Evolutionary conservation across 1,140 invertebrate genomes (phyloP).

Genomic region (Trachymyrmex septentrionalis): DNA sequence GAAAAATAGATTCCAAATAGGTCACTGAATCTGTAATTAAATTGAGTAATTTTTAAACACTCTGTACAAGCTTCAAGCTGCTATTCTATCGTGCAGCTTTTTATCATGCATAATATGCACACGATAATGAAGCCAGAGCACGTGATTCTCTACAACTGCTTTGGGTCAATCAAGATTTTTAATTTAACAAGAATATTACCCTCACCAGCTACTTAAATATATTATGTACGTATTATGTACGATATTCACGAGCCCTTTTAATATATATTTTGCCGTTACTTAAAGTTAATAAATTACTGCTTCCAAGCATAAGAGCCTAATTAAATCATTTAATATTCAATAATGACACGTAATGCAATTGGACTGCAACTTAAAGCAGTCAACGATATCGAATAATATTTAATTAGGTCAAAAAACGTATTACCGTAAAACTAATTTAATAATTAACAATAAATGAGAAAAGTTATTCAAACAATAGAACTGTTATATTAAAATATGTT

Average conservation of each 20-base stretch:
- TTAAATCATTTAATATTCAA: slow-evolving; percentile 18
- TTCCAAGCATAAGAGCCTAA: not conserved
- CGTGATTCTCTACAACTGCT: slow-evolving; percentile 6
- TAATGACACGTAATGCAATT: slow-evolving; percentile 20
- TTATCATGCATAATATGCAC: slow-evolving; percentile 8
- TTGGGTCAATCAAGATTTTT: slow-evolving; percentile 28
- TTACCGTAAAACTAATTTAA: not conserved
- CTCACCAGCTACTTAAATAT: slow-evolving; percentile 2
- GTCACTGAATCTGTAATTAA: not conserved
- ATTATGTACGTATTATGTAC: slow-evolving; percentile 7
- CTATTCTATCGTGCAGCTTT: not conserved
- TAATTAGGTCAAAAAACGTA: not conserved
- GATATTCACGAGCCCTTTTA: not conserved
- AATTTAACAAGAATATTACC: slow-evolving; percentile 37
- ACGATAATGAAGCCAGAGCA: slow-evolving; percentile 4
- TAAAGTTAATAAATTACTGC: slow-evolving; percentile 19
- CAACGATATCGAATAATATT: not conserved
- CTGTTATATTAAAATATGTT: not conserved
- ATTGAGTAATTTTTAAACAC: not conserved
- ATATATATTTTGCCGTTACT: not conserved
- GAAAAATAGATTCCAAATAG: not conserved
- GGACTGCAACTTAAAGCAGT: not conserved
- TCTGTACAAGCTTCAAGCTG: not conserved
- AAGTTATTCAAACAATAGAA: not conserved
- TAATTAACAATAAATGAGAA: not conserved